phyloP scores from a whole-genome alignment of 2,888 invertebrate species.

The Timandra comae region DNA sequence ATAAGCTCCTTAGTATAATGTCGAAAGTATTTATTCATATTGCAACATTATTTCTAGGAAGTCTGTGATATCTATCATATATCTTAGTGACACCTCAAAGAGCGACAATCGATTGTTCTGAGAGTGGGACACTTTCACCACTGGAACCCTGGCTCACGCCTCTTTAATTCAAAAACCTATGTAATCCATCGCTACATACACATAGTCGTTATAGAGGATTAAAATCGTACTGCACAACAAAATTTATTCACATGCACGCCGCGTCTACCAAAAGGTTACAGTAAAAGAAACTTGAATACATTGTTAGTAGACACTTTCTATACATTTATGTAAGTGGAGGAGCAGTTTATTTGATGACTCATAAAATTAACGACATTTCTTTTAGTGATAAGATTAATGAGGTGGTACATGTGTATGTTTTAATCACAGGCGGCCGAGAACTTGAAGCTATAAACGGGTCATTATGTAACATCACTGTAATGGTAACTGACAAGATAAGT shows the following conservation, averaged over 20 bases:
- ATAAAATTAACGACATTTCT: slow-evolving; percentile 20
- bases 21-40: slow-evolving; percentile 30
- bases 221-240: slow-evolving; percentile 49
- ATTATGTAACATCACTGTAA: slow-evolving; percentile 18
- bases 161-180: slow-evolving; percentile 52
- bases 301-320: slow-evolving; percentile 64
- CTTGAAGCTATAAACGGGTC: slow-evolving; percentile 24
- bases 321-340: slow-evolving; percentile 30
- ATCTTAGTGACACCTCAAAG: slow-evolving; percentile 62
- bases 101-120: slow-evolving; percentile 60
- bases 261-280: slow-evolving; percentile 54
- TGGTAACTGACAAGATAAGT: slow-evolving; percentile 3
- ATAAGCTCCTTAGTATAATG: slow-evolving; percentile 21
- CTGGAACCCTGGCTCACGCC: slow-evolving; percentile 42
- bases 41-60: slow-evolving; percentile 45
- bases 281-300: slow-evolving; percentile 37
- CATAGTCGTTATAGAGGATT: slow-evolving; percentile 39
- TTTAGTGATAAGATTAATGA: slow-evolving; percentile 21
- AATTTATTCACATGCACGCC: slow-evolving; percentile 52
- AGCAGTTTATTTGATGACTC: slow-evolving; percentile 26
- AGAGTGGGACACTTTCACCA: slow-evolving; percentile 67
- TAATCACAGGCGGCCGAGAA: slow-evolving; percentile 29
- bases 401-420: slow-evolving; percentile 14
- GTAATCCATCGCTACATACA: slow-evolving; percentile 40
- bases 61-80: slow-evolving; percentile 51